Percentiles rank a stretch among this genome's conserved stretches.
phyloP scores from a whole-genome alignment of 1,140 invertebrate species.

The Uloborus diversus region DNA sequence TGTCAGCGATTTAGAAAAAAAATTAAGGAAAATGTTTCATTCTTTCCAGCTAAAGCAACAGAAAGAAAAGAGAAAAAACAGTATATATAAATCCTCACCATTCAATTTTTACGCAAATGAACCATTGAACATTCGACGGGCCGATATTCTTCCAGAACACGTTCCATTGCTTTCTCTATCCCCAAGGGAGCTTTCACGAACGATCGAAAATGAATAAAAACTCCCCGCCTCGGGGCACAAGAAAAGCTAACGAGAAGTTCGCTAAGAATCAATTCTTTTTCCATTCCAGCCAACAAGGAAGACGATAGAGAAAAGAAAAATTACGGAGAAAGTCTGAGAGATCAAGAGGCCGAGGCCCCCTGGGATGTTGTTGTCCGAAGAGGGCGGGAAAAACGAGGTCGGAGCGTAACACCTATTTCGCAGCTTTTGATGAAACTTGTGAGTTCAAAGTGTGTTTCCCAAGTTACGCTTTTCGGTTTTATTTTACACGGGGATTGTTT shows the following conservation, averaged over 20 bases:
- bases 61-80: not conserved
- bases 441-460: too few relatives aligned
- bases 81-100: not conserved
- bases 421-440: conserved; percentile 23
- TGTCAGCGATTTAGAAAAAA: too few relatives aligned
- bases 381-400: not conserved
- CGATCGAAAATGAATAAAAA: conserved; percentile 44
- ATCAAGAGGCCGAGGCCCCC: conserved; percentile 25
- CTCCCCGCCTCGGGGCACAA: conserved; percentile 4
- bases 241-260: conserved; percentile 18
- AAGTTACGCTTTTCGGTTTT: too few relatives aligned
- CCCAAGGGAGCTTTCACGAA: conserved; percentile 1
- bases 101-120: conserved; percentile 48
- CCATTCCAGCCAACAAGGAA: conserved; percentile 8
- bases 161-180: conserved; percentile 14
- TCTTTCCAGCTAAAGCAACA: too few relatives aligned
- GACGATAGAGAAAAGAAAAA: conserved; percentile 21
- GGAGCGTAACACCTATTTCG: conserved; percentile 14
- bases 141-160: conserved; percentile 1
- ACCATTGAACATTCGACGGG: not conserved
- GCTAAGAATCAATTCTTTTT: conserved; percentile 46
- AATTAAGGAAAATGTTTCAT: too few relatives aligned
- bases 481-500: too few relatives aligned
- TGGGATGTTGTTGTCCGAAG: not conserved
- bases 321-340: conserved; percentile 16